Base-by-base conservation (phyloP, 2,888 invertebrate genomes). In the Tetramorium bicarinatum region DNA sequence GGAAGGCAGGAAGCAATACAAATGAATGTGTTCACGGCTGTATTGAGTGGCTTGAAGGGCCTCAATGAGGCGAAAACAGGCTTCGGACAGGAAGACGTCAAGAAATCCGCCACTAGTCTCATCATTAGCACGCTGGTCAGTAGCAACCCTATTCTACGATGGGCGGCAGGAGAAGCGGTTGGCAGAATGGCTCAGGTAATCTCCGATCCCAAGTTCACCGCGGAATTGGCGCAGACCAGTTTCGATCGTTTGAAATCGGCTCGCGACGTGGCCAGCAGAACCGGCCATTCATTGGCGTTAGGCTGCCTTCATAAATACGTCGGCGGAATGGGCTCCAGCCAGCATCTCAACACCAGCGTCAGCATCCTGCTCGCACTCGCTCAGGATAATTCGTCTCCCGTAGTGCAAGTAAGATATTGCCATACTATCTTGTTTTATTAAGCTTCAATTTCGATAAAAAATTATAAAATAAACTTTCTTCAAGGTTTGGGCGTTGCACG, bases 241-340 rank as follows among this genome's bases (percentile, higher is more conserved):
- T 98, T 99, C 93, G 98, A 98, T 94, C 97, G 97, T 94, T 95
- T 98, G 88, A 98, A 98, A 95, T 97, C 97, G 9, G 98, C 98
- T 0, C 96, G 98, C 67, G 98, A 99, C 95, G 98, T 98, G 54
- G 97, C 97, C 18, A 98, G 97, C 86, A 96, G 98, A 83, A 98
- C 98, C 0, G 97, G 97, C 0, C 98, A 98, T 95, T 98, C 98
- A 0, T 94, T 99, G 86, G 99, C 99, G 0, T 96, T 99, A n/a
- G 99, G 99, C 54, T 99, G 99, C 91, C 96, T 99, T 67, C 99
- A 99, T 95, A 96, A 99, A 49, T 99, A 99, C 92, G 97, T 99
- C 0, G 99, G 99, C 9, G 98, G 99, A 7, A 97, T 99, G 97
- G 98, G 99, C 1, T 98, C 99, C 2, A 98, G 98, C 87, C 99